Evolutionary conservation across 1,140 invertebrate genomes (phyloP).

Genomic region (Hyposmocoma kahamanoa): DNA sequence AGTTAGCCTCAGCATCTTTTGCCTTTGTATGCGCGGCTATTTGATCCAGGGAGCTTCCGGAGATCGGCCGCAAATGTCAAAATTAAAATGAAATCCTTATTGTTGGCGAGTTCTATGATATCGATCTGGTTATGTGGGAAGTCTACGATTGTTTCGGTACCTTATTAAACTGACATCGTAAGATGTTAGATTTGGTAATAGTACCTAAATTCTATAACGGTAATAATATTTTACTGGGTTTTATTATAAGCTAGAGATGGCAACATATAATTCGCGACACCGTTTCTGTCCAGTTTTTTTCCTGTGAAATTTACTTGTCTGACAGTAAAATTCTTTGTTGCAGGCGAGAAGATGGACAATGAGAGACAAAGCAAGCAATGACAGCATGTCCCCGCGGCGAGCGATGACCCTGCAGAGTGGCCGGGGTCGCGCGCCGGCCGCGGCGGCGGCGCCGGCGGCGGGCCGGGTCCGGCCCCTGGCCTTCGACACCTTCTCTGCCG

Average conservation of each 20-base stretch:
- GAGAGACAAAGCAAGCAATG: slow-evolving; percentile 54
- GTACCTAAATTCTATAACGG: no score
- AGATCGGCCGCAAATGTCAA: slow-evolving; percentile 6
- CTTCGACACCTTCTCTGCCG: slow-evolving; percentile 19
- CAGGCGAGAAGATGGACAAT: slow-evolving; percentile 67
- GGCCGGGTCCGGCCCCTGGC: slow-evolving; percentile 21
- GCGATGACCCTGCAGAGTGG: slow-evolving; percentile 52
- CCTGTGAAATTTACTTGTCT: no score
- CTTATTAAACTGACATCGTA: no score
- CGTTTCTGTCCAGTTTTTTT: no score
- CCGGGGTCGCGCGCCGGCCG: slow-evolving; percentile 36
- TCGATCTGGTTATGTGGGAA: no score
- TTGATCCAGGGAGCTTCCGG: not conserved
- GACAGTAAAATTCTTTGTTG: slow-evolving; percentile 37
- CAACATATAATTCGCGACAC: no score
- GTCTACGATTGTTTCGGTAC: slow-evolving; percentile 11
- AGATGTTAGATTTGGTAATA: no score
- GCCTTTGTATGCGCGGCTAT: not conserved
- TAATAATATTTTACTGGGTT: no score
- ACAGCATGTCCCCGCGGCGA: slow-evolving; percentile 64
- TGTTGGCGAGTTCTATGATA: slow-evolving; percentile 15
- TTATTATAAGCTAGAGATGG: no score
- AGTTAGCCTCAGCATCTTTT: not conserved
- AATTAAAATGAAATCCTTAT: slow-evolving; percentile 22
- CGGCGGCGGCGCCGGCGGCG: slow-evolving; percentile 36